These are phyloP conservation scores for Stercorarius parasiticus DNA, from an alignment of 2,113 vertebrate genomes.

Conservation along the genomic window DNA sequence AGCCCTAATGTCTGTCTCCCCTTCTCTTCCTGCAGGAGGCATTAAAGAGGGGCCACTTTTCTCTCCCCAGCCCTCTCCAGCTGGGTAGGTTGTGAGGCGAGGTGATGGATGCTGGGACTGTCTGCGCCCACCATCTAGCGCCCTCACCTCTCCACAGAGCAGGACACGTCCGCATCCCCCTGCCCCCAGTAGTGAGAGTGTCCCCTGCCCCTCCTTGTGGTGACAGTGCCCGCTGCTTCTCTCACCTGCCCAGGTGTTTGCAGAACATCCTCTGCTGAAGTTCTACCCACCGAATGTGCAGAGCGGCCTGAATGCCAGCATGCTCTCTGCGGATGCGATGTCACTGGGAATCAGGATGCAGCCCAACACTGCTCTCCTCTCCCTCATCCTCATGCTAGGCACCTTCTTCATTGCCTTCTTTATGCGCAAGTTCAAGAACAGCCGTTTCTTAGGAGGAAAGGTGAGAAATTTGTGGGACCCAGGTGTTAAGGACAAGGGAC, in stretches of 20 bases:
- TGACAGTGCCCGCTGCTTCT: neutral
- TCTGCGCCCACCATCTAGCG: neutral
- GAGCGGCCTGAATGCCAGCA: conserved; percentile 55
- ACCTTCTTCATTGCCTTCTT: conserved; percentile 98
- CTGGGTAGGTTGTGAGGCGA: conserved; percentile 8
- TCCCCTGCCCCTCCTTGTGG: neutral
- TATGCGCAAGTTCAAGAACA: conserved; percentile 96
- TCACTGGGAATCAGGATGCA: conserved; percentile 79
- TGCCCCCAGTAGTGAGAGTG: neutral
- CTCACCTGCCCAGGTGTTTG: conserved; percentile 84
- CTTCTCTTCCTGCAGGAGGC: conserved; percentile 46
- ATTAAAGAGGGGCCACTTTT: conserved; percentile 41
- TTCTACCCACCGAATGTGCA: conserved; percentile 77
- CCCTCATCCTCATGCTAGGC: conserved; percentile 95
- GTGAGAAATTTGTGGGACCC: conserved; percentile 62
- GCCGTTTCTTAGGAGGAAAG: conserved; percentile 95
- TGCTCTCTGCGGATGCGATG: conserved; percentile 21
- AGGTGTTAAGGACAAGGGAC: neutral
- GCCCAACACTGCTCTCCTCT: conserved; percentile 96
- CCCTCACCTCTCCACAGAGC: conserved; percentile 9
- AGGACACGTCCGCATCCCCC: neutral
- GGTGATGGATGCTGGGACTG: conserved; percentile 17
- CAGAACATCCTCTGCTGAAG: conserved; percentile 90
- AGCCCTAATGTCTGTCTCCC: neutral
- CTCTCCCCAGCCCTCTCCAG: conserved; percentile 36